Evolutionary conservation across 2,888 invertebrate species (phyloP), one percentile per base, ranked within the genome.

Genomic region (Athripsodes cinereus): DNA sequence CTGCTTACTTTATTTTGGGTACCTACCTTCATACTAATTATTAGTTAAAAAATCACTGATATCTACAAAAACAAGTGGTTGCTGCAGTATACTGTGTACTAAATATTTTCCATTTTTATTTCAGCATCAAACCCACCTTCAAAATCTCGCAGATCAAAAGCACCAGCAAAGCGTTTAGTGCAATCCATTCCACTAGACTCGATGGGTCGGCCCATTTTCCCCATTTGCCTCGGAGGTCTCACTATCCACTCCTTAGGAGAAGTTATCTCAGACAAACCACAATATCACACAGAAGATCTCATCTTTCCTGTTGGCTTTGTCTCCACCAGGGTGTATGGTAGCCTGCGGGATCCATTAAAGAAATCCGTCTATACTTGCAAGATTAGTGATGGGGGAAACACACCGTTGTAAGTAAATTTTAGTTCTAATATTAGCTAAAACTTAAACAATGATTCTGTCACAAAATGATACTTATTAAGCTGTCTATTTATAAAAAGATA

Each of bases 361-460:
- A 86, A 85, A 68, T 88, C 88, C 69, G 79, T 88, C 5, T 91
- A 88, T 66, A 90, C 89, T 0, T 90, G 90, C 68, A 90, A 88
- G 71, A 86, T 90, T 64, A 78, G 86, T n/a, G 90, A 90, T 68
- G 81, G 83, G 53, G 86, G 86, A 50, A 75, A 79, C 22, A 76
- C 79, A 62, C 90, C 90, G 2, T 83, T 83, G 83, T 85, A 73
- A 69, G 66, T 61, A 3, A 47, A 20, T 8, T 19, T 47, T 47
- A 6, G 5, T 5, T 46, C 6, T 46, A 10, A 34, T 34, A 34
- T 34, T 34, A 10, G 13, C 34, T 34, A 34, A 34, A 34, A 34
- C 34, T 13, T 13, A 8, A 34, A 13, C 34, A 34, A 13, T 10
- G 8, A 34, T 34, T 34, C 8, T 34, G 8, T 13, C 13, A 13